Evolutionary conservation across 2,888 invertebrate species (phyloP), one percentile per base, ranked within the genome.

Genomic region (Parochlus steinenii): DNA sequence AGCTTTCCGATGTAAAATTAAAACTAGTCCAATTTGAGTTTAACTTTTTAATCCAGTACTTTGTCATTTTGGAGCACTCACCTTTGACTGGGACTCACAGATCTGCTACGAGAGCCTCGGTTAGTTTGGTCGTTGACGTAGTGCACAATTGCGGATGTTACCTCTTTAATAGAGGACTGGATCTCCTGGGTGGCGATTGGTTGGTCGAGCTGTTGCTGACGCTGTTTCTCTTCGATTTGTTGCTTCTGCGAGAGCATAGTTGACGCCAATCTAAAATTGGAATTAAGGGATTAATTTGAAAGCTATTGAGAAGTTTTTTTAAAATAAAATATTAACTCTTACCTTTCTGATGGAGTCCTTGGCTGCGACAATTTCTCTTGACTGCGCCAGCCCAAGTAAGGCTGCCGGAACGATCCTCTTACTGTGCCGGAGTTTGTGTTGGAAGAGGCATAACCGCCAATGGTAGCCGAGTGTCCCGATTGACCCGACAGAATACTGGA

Each of bases 111-210:
- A 33, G 48, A 45, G 28, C 34, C 41, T 67, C 72, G 35, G 62
- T 65, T 39, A 69, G 74, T 53, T 67, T 72, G 47, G 72, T 74
- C 75, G 42, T 75, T 75, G 41, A 87, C 86, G 66, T 86, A 87
- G 57, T 87, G 86, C 37, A 86, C 87, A 48, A 89, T 87, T 31
- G 87, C 87, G 46, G 86, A 86, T 43, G 87, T 87, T 44, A 87
- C 87, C 61, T 86, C 86, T 58, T 86, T 86, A 54, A 87, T 87
- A 39, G 83, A 85, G 42, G 81, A 73, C 53, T 80, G 80, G 41
- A 83, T 82, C 54, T 77, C 77, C 40, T 65, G 65, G 43, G 62
- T 64, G 20, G 55, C 56, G 4, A 53, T 48, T 19, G 41, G 42
- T 27, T 44, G 41, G 48, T 71, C 71, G 5, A 38, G n/a, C 14